Evolutionary conservation across 2,888 invertebrate species (phyloP).

Genomic region (Pristionchus maxplancki): DNA sequence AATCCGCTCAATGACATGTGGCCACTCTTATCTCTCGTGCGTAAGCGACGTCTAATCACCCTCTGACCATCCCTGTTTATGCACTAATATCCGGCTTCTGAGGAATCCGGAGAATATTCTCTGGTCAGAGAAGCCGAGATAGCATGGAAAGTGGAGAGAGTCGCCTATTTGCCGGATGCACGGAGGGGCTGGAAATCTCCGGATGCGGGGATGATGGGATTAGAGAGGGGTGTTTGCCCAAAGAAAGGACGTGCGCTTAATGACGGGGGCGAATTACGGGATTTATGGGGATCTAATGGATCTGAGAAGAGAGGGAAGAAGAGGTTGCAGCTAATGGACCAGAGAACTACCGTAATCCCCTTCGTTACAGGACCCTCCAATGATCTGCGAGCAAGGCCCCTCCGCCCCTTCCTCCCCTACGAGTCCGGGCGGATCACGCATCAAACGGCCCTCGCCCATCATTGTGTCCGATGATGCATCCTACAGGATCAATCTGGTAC

Average conservation of each 20-base stretch:
- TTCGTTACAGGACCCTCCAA: conserved; percentile 70
- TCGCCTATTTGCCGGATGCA: neutral
- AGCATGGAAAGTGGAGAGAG: too few species aligned
- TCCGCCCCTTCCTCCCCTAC: conserved; percentile 75
- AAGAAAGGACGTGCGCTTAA: conserved; percentile 4
- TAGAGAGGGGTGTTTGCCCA: neutral
- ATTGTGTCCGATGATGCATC: conserved; percentile 69
- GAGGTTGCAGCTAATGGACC: neutral
- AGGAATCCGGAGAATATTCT: neutral
- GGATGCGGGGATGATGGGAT: conserved; percentile 39
- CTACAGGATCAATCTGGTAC: conserved; percentile 74
- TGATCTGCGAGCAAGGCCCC: conserved; percentile 76
- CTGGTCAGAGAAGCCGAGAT: too few species aligned
- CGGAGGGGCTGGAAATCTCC: neutral
- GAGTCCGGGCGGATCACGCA: conserved; percentile 59
- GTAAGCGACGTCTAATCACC: neutral
- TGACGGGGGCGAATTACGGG: conserved; percentile 15
- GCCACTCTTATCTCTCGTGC: neutral
- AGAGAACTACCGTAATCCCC: neutral
- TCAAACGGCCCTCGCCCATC: conserved; percentile 68
- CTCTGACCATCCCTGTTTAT: neutral
- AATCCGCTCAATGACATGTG: neutral
- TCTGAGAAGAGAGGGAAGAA: neutral
- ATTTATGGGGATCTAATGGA: neutral
- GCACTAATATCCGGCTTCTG: conserved; percentile 22